Percentiles rank a stretch among this genome's conserved stretches.
These are phyloP conservation scores for Octodon degus DNA, from an alignment of 2,113 vertebrate species.

Conservation along the genomic window DNA sequence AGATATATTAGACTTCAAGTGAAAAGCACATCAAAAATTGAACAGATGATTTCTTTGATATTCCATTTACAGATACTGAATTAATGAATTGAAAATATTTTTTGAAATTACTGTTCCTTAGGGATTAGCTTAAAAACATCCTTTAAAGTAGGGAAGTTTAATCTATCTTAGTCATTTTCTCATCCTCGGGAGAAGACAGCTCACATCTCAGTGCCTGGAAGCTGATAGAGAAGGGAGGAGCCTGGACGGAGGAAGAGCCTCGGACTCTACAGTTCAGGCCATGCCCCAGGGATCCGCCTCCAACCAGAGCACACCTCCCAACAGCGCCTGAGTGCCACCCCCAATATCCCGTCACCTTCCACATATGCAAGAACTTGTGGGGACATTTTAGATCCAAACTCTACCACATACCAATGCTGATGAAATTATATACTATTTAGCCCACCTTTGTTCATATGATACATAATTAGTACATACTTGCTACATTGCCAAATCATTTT, in stretches of 20 bases:
- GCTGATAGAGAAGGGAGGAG: background rate
- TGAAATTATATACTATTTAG: background rate
- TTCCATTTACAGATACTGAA: conserved; percentile 40
- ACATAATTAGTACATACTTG: background rate
- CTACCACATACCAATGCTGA: background rate
- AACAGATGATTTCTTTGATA: conserved; percentile 51
- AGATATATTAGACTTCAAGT: conserved; percentile 38
- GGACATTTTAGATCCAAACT: background rate
- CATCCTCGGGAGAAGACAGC: background rate
- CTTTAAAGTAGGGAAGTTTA: background rate
- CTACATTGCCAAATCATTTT: background rate
- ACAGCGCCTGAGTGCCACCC: background rate
- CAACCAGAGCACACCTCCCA: background rate
- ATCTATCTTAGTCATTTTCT: background rate
- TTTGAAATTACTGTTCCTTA: background rate
- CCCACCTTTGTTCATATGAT: background rate
- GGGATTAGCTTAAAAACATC: background rate
- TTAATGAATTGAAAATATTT: conserved; percentile 50
- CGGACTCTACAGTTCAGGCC: too few species aligned
- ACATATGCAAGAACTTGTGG: background rate
- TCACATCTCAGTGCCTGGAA: background rate
- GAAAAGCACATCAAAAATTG: conserved; percentile 34
- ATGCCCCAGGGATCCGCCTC: background rate
- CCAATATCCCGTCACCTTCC: background rate
- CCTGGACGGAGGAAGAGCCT: background rate